phyloP scores from a whole-genome alignment of 2,888 invertebrate species.

The Diaprepes abbreviatus region DNA sequence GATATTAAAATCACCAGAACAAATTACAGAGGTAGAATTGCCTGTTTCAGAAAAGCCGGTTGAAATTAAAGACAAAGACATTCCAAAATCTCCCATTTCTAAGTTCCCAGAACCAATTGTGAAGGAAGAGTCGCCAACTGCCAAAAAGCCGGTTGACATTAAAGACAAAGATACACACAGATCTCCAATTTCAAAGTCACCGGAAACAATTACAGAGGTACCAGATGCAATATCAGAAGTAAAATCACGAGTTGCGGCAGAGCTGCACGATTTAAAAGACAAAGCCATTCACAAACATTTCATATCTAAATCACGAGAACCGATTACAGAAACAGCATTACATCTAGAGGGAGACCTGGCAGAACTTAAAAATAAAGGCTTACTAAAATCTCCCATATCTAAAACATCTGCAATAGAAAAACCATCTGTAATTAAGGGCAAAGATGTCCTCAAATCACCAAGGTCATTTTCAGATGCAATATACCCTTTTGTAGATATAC shows the following conservation, averaged over 20 bases:
- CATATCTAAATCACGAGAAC: neutral
- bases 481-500: too few relatives aligned
- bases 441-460: neutral
- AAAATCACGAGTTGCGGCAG: neutral
- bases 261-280: neutral
- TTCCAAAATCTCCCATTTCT: too few relatives aligned
- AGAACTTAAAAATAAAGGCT: neutral
- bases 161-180: neutral
- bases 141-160: neutral
- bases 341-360: too few relatives aligned
- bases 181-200: neutral
- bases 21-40: too few relatives aligned
- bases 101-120: too few relatives aligned
- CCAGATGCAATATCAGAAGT: neutral
- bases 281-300: neutral
- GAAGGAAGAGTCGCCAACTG: too few relatives aligned
- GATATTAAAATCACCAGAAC: too few relatives aligned
- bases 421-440: neutral
- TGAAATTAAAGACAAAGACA: too few relatives aligned
- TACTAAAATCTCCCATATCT: neutral
- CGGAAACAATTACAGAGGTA: neutral
- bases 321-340: too few relatives aligned
- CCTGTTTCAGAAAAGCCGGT: too few relatives aligned
- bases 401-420: slow-evolving; percentile 5
- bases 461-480: too few relatives aligned